Evolutionary conservation across 2,113 vertebrate genomes (phyloP), one percentile per base, ranked within the genome.

Genomic region (Phocoena phocoena): DNA sequence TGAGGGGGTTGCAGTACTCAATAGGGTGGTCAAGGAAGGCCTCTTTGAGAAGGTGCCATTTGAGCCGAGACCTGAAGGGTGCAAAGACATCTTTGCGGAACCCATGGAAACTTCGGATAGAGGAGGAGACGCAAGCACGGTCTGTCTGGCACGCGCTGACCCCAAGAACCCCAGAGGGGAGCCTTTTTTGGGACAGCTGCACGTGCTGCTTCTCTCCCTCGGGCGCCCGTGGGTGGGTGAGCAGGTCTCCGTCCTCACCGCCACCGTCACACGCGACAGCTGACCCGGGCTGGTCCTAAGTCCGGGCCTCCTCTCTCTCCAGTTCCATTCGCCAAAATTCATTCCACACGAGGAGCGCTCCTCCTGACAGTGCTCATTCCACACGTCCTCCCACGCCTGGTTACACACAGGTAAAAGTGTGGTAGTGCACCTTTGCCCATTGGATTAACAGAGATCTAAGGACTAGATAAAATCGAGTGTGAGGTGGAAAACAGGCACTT

Each of bases 71-170:
- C 47, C 23, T 21, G 38, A 89, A 53, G 41, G 53, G 44, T 5
- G 11, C n/a, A 18, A 21, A 6, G 0, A 1, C 20, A 36, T 74
- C 77, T 58, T 15, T 41, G 38, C 41, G 77, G 73, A 10, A 26
- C 36, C 26, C 50, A 31, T 76, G 31, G 36, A 21, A n/a, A 38
- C 55, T 14, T 14, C 14, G 14, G 53, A 10, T 5, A 4, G 81
- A 50, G n/a, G 10, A 93, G 44, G 38, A 11, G 87, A 58, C 6
- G 62, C 93, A 58, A 50, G 53, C 76, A 44, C 23, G 28, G 91
- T 53, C 96, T 80, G 62, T 84, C 91, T 90, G 62, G 90, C 31
- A 23, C 31, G 53, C 60, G 76, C 96, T 86, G 70, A 41, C 4
- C 10, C 67, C 28, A 33, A 21, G 58, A 33, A 8, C 10, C 31